A percentile compares a stretch with the other conserved stretches of the same genome.
phyloP scores from a whole-genome alignment of 1,140 invertebrate species.

The Calliopsis andreniformis region DNA sequence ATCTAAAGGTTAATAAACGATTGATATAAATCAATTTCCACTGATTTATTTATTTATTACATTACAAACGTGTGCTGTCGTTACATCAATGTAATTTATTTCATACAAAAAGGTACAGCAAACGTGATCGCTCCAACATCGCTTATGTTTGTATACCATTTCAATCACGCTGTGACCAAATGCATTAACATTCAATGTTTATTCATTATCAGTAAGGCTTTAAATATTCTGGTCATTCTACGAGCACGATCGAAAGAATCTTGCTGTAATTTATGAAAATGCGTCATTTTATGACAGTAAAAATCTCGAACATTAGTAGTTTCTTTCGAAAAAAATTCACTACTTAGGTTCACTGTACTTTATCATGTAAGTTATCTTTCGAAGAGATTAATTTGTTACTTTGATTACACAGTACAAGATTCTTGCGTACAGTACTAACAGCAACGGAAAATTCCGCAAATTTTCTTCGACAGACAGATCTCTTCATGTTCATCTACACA shows the following conservation, averaged over 20 bases:
- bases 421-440: background rate
- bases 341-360: too few relatives aligned
- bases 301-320: too few relatives aligned
- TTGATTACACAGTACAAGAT: background rate
- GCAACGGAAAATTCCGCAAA: slow-evolving; percentile 43
- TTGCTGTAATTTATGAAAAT: background rate
- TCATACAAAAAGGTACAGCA: background rate
- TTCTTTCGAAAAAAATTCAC: too few relatives aligned
- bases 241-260: background rate
- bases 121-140: background rate
- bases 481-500: too few relatives aligned
- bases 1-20: background rate
- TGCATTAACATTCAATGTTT: slow-evolving; percentile 8
- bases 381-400: slow-evolving; percentile 20
- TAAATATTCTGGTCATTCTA: background rate
- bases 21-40: background rate
- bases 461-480: background rate
- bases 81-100: slow-evolving; percentile 5
- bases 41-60: slow-evolving; percentile 23
- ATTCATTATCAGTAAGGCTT: background rate
- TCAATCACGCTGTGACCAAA: background rate
- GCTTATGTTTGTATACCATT: background rate
- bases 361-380: too few relatives aligned
- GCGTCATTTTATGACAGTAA: too few relatives aligned
- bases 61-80: background rate